These are phyloP conservation scores for Sipha flava DNA, from an alignment of 1,140 invertebrate genomes.

Conservation along the genomic window DNA sequence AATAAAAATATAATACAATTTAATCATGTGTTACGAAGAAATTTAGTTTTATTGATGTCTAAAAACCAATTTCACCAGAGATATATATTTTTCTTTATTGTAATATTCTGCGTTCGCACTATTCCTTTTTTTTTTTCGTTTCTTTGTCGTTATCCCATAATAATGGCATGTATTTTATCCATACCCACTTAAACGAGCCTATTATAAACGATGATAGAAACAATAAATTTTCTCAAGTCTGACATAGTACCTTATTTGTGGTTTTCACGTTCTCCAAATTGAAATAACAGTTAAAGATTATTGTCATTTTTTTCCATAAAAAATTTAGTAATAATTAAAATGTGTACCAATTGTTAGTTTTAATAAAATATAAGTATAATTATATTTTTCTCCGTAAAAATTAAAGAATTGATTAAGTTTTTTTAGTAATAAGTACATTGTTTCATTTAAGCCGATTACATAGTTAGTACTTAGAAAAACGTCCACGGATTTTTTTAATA, in stretches of 20 bases:
- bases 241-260: neutral
- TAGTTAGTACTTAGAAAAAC: too few relatives aligned
- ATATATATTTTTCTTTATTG: neutral
- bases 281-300: too few relatives aligned
- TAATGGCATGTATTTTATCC: neutral
- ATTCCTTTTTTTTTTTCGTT: neutral
- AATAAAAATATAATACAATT: neutral
- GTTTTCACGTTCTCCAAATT: too few relatives aligned
- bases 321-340: too few relatives aligned
- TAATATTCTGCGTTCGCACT: neutral
- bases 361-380: too few relatives aligned
- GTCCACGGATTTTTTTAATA: too few relatives aligned
- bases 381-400: too few relatives aligned
- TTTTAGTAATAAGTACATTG: too few relatives aligned
- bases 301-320: too few relatives aligned
- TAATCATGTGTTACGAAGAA: neutral
- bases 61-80: conserved; percentile 3
- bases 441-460: too few relatives aligned
- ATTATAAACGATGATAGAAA: neutral
- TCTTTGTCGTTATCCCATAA: neutral
- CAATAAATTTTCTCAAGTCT: neutral
- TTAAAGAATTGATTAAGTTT: too few relatives aligned
- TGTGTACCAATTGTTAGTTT: too few relatives aligned
- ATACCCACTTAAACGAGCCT: neutral
- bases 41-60: neutral